A percentile compares a stretch with the other conserved stretches of the same genome.
These are phyloP conservation scores for Axis porcinus DNA, from an alignment of 2,113 vertebrate species.

Conservation along the genomic window DNA sequence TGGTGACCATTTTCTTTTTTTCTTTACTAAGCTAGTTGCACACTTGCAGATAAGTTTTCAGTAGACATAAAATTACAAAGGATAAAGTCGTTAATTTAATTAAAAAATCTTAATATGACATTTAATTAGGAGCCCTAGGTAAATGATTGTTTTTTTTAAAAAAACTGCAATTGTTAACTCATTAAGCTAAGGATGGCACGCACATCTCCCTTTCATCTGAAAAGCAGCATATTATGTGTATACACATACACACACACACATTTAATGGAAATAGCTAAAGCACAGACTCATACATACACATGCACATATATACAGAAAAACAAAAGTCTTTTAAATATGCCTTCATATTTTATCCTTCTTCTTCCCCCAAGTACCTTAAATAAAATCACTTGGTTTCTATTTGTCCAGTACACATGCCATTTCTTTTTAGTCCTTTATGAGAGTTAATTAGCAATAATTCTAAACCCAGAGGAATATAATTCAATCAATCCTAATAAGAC, in stretches of 20 bases:
- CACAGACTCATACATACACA: background rate
- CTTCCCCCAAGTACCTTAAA: background rate
- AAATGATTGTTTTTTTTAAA: background rate
- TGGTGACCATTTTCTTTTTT: background rate
- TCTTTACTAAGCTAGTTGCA: background rate
- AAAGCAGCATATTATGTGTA: background rate
- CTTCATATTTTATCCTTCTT: background rate
- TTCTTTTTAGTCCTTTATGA: background rate
- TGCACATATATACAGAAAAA: background rate
- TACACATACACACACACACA: no score
- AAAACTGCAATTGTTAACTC: background rate
- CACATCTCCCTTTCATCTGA: background rate
- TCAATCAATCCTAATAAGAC: slow-evolving; percentile 65
- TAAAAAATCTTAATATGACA: background rate
- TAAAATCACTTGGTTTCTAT: background rate
- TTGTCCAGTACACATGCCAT: background rate
- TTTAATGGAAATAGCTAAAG: background rate
- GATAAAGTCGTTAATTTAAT: background rate
- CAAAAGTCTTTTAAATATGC: background rate
- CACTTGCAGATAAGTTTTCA: background rate
- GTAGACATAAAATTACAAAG: background rate
- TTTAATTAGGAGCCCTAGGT: background rate
- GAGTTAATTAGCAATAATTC: slow-evolving; percentile 27
- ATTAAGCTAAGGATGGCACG: background rate
- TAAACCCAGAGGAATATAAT: slow-evolving; percentile 25